Evolutionary conservation across 2,888 invertebrate genomes (phyloP).

Genomic region (Coecobrya sp.): DNA sequence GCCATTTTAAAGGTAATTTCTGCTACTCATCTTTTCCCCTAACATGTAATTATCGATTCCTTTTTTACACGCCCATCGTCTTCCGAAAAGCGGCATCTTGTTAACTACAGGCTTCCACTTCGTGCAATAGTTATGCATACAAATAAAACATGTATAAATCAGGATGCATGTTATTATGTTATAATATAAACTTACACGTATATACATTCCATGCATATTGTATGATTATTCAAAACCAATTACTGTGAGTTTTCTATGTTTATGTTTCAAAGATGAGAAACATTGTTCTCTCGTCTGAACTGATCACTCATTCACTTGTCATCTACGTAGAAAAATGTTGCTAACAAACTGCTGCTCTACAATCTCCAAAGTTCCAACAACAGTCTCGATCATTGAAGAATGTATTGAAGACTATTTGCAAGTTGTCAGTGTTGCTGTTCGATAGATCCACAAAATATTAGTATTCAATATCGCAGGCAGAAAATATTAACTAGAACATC

Average conservation of each 20-base stretch:
- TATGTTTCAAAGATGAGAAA: background rate
- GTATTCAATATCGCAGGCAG: too few species aligned
- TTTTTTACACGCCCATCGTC: conserved; percentile 70
- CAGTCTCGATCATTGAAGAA: background rate
- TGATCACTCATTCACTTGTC: conserved; percentile 30
- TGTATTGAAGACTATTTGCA: too few species aligned
- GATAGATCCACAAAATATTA: too few species aligned
- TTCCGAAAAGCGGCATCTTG: conserved; percentile 71
- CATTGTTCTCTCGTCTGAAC: background rate
- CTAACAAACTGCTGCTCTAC: background rate
- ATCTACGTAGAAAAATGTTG: background rate
- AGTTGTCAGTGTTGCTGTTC: too few species aligned
- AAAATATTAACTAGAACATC: background rate
- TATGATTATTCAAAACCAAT: conserved; percentile 45
- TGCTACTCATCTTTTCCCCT: conserved; percentile 62
- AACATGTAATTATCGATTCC: conserved; percentile 78
- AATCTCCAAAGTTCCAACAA: background rate
- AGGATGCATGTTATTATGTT: conserved; percentile 17
- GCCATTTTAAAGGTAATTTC: conserved; percentile 60
- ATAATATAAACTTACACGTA: background rate
- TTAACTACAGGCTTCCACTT: conserved; percentile 52
- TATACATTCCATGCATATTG: background rate
- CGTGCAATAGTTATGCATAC: conserved; percentile 44
- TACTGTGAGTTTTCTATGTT: conserved; percentile 52
- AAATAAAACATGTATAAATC: conserved; percentile 55